These are phyloP conservation scores for Mola mola DNA, from an alignment of 2,113 vertebrate genomes.

Conservation along the genomic window DNA sequence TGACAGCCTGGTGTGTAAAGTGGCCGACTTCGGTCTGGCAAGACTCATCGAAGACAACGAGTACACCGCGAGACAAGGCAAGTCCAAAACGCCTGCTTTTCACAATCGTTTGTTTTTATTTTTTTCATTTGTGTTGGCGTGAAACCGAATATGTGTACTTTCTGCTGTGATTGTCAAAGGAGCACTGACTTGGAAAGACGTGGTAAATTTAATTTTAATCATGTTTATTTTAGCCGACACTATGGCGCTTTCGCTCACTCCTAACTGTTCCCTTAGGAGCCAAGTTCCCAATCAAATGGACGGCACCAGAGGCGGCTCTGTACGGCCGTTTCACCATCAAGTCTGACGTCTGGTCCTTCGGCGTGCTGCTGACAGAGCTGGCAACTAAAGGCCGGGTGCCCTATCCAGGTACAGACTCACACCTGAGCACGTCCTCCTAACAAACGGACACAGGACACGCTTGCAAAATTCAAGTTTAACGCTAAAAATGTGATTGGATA, in stretches of 20 bases:
- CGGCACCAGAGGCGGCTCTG: constrained; percentile 93
- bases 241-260: neutral
- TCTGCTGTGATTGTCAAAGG: too few relatives aligned
- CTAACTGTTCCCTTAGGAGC: constrained; percentile 82
- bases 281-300: constrained; percentile 99
- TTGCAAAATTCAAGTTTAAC: too few relatives aligned
- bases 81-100: neutral
- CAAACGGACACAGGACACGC: too few relatives aligned
- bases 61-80: constrained; percentile 96
- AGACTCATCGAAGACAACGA: constrained; percentile 98
- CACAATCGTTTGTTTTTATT: neutral
- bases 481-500: too few relatives aligned
- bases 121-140: neutral
- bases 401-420: constrained; percentile 89
- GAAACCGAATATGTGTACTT: too few relatives aligned
- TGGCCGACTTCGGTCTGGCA: constrained; percentile 94
- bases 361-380: constrained; percentile 93
- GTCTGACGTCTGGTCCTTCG: constrained; percentile 97
- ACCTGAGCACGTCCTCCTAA: too few relatives aligned
- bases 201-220: too few relatives aligned
- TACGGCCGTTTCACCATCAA: constrained; percentile 98
- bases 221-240: too few relatives aligned
- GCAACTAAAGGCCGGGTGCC: constrained; percentile 97
- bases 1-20: constrained; percentile 94
- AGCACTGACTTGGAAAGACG: too few relatives aligned